phyloP scores from a whole-genome alignment of 2,888 invertebrate species.

The Cheilosia impressa region DNA sequence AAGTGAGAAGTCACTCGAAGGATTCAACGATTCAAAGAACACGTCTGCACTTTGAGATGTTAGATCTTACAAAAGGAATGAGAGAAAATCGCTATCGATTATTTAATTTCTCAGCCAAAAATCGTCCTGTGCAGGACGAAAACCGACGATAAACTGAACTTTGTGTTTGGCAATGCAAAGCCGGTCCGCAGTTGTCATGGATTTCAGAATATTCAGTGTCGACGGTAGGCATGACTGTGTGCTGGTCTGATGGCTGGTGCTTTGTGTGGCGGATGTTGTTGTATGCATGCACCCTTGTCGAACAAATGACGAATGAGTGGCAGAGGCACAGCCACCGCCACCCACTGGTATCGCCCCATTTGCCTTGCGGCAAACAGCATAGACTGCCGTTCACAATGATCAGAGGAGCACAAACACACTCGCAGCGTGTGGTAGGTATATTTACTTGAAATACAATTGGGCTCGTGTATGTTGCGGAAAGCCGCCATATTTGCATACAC shows the following conservation, averaged over 20 bases:
- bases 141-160: conserved; percentile 66
- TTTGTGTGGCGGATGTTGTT: conserved; percentile 46
- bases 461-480: conserved; percentile 62
- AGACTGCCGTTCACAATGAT: conserved; percentile 40
- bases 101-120: conserved; percentile 42
- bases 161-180: conserved; percentile 63
- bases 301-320: conserved; percentile 70
- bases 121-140: conserved; percentile 66
- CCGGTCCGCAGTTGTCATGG: conserved; percentile 67
- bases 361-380: conserved; percentile 50
- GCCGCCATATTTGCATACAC: conserved; percentile 73
- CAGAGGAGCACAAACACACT: conserved; percentile 45
- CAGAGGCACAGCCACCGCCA: conserved; percentile 19
- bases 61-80: conserved; percentile 7
- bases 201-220: conserved; percentile 54
- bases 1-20: conserved; percentile 50
- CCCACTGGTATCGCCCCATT: conserved; percentile 44
- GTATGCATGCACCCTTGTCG: conserved; percentile 73
- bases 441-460: conserved; percentile 48
- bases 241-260: neutral
- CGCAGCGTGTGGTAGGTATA: conserved; percentile 40
- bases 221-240: conserved; percentile 17
- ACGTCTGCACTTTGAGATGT: conserved; percentile 12
- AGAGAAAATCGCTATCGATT: conserved; percentile 59
- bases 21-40: conserved; percentile 25